Percentiles rank a stretch among this genome's conserved stretches.
Evolutionary conservation across 2,113 vertebrate genomes (phyloP).

Genomic region (Mesoclemmys tuberculata): DNA sequence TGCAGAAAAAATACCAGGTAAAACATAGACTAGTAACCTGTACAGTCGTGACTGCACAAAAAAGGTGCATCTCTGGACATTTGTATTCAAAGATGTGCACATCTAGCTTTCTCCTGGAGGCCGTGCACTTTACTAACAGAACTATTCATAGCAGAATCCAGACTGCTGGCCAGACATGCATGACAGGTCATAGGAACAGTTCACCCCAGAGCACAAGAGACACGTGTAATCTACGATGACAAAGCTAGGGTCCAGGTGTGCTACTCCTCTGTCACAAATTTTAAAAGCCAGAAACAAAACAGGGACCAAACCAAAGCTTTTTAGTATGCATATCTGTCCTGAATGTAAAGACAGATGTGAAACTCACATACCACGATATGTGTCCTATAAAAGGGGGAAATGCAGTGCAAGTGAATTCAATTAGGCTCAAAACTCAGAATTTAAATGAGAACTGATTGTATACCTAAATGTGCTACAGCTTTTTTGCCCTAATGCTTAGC

Average conservation of each 20-base stretch:
- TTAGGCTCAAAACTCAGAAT: neutral
- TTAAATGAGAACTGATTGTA: neutral
- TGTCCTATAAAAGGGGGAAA: neutral
- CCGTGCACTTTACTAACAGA: neutral
- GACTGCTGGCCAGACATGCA: neutral
- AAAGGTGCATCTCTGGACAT: neutral
- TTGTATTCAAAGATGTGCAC: neutral
- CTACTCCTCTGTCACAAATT: neutral
- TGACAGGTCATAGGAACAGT: neutral
- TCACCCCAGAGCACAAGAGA: neutral
- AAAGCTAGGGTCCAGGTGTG: neutral
- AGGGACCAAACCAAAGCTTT: neutral
- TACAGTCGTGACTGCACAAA: neutral
- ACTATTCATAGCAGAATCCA: neutral
- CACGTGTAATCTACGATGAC: neutral
- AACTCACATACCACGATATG: neutral
- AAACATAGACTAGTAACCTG: neutral
- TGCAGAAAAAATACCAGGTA: neutral
- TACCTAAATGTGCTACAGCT: neutral
- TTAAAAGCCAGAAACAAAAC: neutral
- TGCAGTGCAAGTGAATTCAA: neutral
- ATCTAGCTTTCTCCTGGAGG: neutral
- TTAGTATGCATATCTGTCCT: neutral
- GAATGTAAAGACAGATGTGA: neutral
- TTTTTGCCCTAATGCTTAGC: neutral